These are phyloP conservation scores for Typhlichthys subterraneus DNA, from an alignment of 2,797 vertebrate genomes.

Conservation along the genomic window DNA sequence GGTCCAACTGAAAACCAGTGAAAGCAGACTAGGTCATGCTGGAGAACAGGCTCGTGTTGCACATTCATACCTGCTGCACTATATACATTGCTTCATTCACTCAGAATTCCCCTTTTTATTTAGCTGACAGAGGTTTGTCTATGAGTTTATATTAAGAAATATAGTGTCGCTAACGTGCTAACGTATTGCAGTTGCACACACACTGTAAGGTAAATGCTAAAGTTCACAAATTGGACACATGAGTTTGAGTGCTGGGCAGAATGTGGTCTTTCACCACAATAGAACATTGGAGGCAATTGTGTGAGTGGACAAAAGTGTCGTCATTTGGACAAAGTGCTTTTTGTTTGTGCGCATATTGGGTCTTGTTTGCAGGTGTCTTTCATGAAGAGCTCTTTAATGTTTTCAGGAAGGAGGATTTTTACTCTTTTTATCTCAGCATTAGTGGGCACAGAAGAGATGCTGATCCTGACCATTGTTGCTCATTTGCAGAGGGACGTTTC, in stretches of 20 bases:
- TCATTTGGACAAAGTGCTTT: slow-evolving; percentile 84
- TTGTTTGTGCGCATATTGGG: slow-evolving; percentile 75
- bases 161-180: not conserved
- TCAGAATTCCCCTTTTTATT: not conserved
- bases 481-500: slow-evolving; percentile 89
- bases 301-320: slow-evolving; percentile 62
- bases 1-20: slow-evolving; percentile 43
- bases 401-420: slow-evolving; percentile 95
- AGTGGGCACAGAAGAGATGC: slow-evolving; percentile 85
- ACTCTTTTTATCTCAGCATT: slow-evolving; percentile 87
- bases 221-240: slow-evolving; percentile 36
- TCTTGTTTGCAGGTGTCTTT: slow-evolving; percentile 94
- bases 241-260: slow-evolving; percentile 26
- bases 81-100: not conserved
- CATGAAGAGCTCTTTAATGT: slow-evolving; percentile 84
- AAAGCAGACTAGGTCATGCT: slow-evolving; percentile 49
- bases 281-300: slow-evolving; percentile 58
- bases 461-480: slow-evolving; percentile 89
- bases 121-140: too few relatives aligned
- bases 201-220: slow-evolving; percentile 5
- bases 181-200: not conserved
- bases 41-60: slow-evolving; percentile 23
- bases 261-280: slow-evolving; percentile 41
- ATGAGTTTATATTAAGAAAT: too few relatives aligned
- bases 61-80: slow-evolving; percentile 15